phyloP scores from a whole-genome alignment of 2,113 vertebrate genomes.

The Aptenodytes patagonicus region DNA sequence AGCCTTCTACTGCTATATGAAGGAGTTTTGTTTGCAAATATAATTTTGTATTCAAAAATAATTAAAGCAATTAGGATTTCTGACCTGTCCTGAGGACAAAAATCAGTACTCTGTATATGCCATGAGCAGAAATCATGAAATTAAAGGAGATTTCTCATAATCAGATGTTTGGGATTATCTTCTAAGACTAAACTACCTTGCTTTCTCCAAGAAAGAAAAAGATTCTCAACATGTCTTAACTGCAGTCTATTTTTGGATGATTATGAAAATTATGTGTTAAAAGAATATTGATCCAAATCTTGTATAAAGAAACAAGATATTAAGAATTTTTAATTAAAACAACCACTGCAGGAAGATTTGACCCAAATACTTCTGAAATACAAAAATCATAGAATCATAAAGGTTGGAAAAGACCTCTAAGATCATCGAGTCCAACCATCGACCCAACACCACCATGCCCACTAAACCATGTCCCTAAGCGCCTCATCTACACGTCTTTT shows the following conservation, averaged over 20 bases:
- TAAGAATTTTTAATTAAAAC: conserved; percentile 20
- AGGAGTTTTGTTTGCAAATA: background rate
- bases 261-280: background rate
- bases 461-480: too few species aligned
- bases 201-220: background rate
- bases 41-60: background rate
- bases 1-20: background rate
- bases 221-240: background rate
- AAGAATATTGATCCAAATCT: conserved; percentile 7
- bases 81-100: background rate
- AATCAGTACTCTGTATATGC: background rate
- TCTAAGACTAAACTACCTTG: background rate
- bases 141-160: background rate
- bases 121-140: background rate
- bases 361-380: background rate
- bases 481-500: too few species aligned
- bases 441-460: too few species aligned
- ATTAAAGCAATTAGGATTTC: background rate
- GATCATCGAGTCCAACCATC: too few species aligned
- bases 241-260: background rate
- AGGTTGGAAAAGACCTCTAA: too few species aligned
- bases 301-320: background rate
- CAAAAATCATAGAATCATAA: background rate
- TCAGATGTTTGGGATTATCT: background rate
- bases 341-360: background rate